Evolutionary conservation across 2,113 vertebrate species (phyloP), one percentile per base, ranked within the genome.

Genomic region (Orycteropus afer): DNA sequence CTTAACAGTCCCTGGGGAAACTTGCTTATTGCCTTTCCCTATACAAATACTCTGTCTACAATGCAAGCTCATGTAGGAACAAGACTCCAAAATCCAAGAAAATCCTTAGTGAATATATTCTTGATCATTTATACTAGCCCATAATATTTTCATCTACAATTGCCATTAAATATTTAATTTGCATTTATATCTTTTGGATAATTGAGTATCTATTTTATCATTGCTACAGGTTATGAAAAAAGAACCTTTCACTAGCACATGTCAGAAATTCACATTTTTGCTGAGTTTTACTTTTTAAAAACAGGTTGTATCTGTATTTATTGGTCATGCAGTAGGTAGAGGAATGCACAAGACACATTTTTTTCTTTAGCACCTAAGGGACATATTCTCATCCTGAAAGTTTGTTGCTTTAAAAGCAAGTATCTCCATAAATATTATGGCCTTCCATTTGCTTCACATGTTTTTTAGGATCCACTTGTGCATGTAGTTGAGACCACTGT

Each of bases 381-480:
- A 90, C 69, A 83, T 40, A 76, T 59, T 79, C 93, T 95, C 76
- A 90, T 95, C 55, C 78, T 51, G 85, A 34, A 73, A 82, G 89
- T 96, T 79, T 34, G 87, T 96, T 97, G 96, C 96, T 94, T 97
- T 82, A 93, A 97, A 93, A 97, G 90, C 96, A 93, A 96, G 82
- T 91, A 93, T 90, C 97, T 97, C 95, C 92, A 96, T 97, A 83
- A 93, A 89, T 94, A 63, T 96, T 96, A 97, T 80, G 97, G 97
- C 97, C 98, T 98, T 97, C 97, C 97, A 97, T 97, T 96, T 96
- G 87, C 97, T 96, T 97, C 94, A 94, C 93, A 96, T 51, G 94
- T 94, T 97, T 97, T 96, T 97, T 97, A 98, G 95, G 91, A 98
- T 96, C 96, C 97, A 97, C 93, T 97, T 97, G 98, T 97, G 97